phyloP scores from a whole-genome alignment of 2,113 vertebrate genomes.

The Podocnemis expansa region DNA sequence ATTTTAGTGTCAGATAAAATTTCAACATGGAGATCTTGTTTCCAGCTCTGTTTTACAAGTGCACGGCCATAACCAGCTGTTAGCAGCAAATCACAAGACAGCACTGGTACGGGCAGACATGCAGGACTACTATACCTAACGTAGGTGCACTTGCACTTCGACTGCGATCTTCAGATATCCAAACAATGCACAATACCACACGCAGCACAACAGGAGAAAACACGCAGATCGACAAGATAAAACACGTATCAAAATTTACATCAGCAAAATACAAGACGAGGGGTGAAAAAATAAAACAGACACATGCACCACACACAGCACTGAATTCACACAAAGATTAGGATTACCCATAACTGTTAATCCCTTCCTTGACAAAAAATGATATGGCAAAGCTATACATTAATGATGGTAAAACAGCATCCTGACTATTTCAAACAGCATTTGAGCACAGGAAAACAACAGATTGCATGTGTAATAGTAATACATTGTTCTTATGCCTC shows the following conservation, averaged over 20 bases:
- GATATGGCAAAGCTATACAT: background rate
- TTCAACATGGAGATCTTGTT: background rate
- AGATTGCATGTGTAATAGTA: background rate
- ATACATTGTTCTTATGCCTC: background rate
- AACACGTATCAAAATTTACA: constrained; percentile 72
- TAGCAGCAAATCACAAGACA: constrained; percentile 43
- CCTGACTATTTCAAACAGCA: fast-evolving
- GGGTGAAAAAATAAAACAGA: constrained; percentile 1
- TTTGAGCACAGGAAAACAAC: background rate
- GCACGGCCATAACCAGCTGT: constrained; percentile 37
- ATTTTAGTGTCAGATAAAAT: background rate
- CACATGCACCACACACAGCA: background rate
- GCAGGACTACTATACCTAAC: constrained; percentile 91
- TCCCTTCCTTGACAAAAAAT: background rate
- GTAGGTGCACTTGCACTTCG: constrained; percentile 94
- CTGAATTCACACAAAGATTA: background rate
- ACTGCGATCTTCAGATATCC: constrained; percentile 92
- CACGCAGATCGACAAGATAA: constrained; percentile 82
- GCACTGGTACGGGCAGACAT: constrained; percentile 66
- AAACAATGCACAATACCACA: constrained; percentile 84
- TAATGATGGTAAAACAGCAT: background rate
- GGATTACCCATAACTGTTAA: background rate
- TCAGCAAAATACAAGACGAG: constrained; percentile 34
- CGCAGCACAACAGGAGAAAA: constrained; percentile 81
- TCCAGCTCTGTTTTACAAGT: background rate